Evolutionary conservation across 1,140 invertebrate species (phyloP).

Genomic region (Stegodyphus dumicola): DNA sequence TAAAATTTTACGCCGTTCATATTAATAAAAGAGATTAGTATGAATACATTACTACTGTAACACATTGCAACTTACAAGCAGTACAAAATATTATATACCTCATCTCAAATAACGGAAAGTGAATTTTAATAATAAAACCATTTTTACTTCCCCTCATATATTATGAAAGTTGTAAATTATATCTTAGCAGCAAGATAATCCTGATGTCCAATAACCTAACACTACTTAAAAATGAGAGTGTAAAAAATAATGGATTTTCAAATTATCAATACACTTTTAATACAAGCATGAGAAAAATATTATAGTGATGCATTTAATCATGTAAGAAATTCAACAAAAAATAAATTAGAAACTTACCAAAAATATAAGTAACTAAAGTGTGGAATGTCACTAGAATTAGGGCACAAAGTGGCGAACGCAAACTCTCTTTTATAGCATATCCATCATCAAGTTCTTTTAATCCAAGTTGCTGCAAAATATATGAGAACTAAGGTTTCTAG

Average conservation of each 20-base stretch:
- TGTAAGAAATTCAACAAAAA: neutral
- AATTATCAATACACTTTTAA: too few species aligned
- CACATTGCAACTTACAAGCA: too few species aligned
- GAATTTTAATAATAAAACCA: too few species aligned
- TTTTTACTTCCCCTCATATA: too few species aligned
- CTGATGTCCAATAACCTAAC: constrained; percentile 13
- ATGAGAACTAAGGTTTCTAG: too few species aligned
- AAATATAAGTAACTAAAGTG: constrained; percentile 83
- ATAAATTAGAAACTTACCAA: constrained; percentile 69
- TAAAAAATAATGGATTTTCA: too few species aligned
- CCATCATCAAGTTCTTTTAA: constrained; percentile 80
- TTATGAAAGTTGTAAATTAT: neutral
- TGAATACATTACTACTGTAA: too few species aligned
- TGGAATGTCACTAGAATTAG: constrained; percentile 87
- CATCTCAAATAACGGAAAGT: too few species aligned
- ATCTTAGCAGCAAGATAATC: neutral
- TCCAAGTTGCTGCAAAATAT: constrained; percentile 75
- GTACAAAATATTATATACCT: too few species aligned
- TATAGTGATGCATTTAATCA: neutral
- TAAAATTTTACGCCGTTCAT: too few species aligned
- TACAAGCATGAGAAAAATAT: too few species aligned
- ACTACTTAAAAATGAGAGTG: neutral
- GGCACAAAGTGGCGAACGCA: constrained; percentile 86
- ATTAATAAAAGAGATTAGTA: too few species aligned
- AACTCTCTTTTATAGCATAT: constrained; percentile 76